These are phyloP conservation scores for Trypoxylon attenuatum DNA, from an alignment of 2,888 invertebrate genomes.

Conservation along the genomic window DNA sequence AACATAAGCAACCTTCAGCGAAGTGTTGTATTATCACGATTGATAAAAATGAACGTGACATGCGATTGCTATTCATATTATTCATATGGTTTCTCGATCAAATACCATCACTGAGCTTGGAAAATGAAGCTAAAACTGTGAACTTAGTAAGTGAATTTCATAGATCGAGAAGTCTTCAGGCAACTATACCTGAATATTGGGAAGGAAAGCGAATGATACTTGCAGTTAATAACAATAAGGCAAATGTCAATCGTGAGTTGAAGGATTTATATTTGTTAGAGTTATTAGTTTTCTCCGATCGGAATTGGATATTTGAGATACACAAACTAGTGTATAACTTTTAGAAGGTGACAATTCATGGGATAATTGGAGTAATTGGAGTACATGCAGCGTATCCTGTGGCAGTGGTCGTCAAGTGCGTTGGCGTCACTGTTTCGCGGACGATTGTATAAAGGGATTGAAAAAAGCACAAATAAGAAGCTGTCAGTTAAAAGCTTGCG, in stretches of 20 bases:
- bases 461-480: conserved; percentile 58
- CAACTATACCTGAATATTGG: too few species aligned
- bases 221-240: background rate
- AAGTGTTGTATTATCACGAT: too few species aligned
- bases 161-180: too few species aligned
- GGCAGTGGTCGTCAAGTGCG: conserved; percentile 59
- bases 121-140: too few species aligned
- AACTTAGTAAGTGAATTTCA: too few species aligned
- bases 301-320: too few species aligned
- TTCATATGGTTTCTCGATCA: too few species aligned
- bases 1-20: too few species aligned
- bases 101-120: too few species aligned
- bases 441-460: conserved; percentile 52
- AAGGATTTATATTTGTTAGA: background rate
- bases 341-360: conserved; percentile 27
- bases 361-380: conserved; percentile 58
- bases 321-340: too few species aligned
- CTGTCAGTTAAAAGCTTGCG: conserved; percentile 49
- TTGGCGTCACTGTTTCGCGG: conserved; percentile 56
- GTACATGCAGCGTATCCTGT: conserved; percentile 58
- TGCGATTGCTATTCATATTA: conserved; percentile 54
- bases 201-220: too few species aligned
- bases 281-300: too few species aligned
- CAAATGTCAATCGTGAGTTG: conserved; percentile 4
- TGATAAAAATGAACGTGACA: conserved; percentile 45